Base-by-base conservation (phyloP, 2,797 vertebrate genomes). In the Rousettus madagascariensis region DNA sequence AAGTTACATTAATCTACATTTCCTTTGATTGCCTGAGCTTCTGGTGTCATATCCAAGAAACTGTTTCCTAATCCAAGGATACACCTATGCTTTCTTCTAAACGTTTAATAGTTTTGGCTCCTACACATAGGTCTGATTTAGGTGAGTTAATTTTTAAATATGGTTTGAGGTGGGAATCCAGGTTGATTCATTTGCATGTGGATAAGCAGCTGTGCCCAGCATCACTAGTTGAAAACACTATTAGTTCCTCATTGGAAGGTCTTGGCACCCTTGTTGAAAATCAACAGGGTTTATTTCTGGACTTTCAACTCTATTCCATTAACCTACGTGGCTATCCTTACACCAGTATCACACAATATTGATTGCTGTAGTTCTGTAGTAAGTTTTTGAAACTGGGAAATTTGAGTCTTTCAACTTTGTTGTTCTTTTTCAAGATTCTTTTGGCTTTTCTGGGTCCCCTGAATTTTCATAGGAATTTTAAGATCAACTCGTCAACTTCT, bases 341-440 rank as follows among this genome's bases (percentile, higher is more conserved):
- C 17, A 46, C n/a, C 13, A 51, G 71, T 30, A 53, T 30, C 51
- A 96, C 12, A 84, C 10, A 69, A 16, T 13, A 24, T 85, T 43
- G 38, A 65, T 49, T 26, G 33, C 20, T 93, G 5, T 4, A 53
- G 36, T 33, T 36, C 38, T 46, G 1, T 77, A 75, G 8, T 53
- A 92, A 86, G n/a, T 55, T 96, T 63, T 63, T 65, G 13, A 66
- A 92, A 68, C n/a, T 53, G 87, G 11, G 19, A 91, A 75, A 69
- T 69, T 20, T 90, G 53, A 90, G 74, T 38, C 26, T 80, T 55
- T 53, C 53, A 63, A 77, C 46, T 74, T 79, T 30, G 43, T 59
- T 51, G 24, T 49, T 41, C 33, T 51, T 89, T 68, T 69, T 51
- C 22, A 71, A 69, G 22, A 74, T 75, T 49, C 10, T 84, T 79